phyloP scores from a whole-genome alignment of 2,888 invertebrate genomes.

The Dorcus hopei region DNA sequence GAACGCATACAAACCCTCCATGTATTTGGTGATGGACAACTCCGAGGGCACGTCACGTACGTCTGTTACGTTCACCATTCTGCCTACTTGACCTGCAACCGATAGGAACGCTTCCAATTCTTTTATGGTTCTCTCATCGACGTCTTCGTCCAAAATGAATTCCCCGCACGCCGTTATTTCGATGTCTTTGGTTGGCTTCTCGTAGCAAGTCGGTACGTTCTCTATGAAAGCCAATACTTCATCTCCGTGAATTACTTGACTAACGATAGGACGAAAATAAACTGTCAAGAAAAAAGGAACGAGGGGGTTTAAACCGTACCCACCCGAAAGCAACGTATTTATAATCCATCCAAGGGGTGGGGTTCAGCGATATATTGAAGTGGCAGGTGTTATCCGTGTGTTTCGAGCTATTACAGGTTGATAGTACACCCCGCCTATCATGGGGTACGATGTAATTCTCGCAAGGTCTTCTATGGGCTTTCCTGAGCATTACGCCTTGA shows the following conservation, averaged over 20 bases:
- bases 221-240: slow-evolving; percentile 60
- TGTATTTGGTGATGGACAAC: slow-evolving; percentile 23
- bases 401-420: slow-evolving; percentile 67
- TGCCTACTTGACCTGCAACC: neutral
- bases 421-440: slow-evolving; percentile 65
- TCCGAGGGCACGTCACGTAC: slow-evolving; percentile 25
- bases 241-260: slow-evolving; percentile 66
- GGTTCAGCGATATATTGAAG: slow-evolving; percentile 65
- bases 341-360: slow-evolving; percentile 67
- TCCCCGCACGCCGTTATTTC: slow-evolving; percentile 38
- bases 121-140: slow-evolving; percentile 9
- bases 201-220: slow-evolving; percentile 59
- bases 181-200: slow-evolving; percentile 52
- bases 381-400: slow-evolving; percentile 66
- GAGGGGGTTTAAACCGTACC: slow-evolving; percentile 1
- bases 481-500: slow-evolving; percentile 60
- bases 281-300: neutral
- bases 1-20: slow-evolving; percentile 31
- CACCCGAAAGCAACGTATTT: slow-evolving; percentile 73
- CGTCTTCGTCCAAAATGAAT: slow-evolving; percentile 24
- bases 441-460: slow-evolving; percentile 68
- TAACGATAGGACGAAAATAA: slow-evolving; percentile 16
- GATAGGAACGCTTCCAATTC: slow-evolving; percentile 13
- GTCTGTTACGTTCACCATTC: slow-evolving; percentile 21
- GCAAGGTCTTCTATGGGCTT: slow-evolving; percentile 51